These are phyloP conservation scores for Ascaphus truei DNA, from an alignment of 2,113 vertebrate species.

Conservation along the genomic window DNA sequence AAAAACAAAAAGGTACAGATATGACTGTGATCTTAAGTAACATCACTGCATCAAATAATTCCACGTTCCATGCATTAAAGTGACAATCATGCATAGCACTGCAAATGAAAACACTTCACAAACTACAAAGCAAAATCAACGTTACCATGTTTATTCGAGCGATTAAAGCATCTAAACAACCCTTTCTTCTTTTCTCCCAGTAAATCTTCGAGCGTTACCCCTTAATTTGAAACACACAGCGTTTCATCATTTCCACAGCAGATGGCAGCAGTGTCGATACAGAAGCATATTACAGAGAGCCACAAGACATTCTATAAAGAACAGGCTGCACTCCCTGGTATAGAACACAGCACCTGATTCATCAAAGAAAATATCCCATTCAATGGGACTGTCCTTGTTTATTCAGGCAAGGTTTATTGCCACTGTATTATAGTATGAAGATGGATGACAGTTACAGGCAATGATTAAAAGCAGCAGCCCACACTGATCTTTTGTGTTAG, in stretches of 20 bases:
- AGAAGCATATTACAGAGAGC: slow-evolving; percentile 47
- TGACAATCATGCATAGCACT: slow-evolving; percentile 9
- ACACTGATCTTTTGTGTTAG: no score
- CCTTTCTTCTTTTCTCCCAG: slow-evolving; percentile 94
- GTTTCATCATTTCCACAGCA: slow-evolving; percentile 79
- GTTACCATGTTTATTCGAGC: slow-evolving; percentile 93
- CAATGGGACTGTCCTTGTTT: background rate
- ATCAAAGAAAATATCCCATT: background rate
- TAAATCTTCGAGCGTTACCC: slow-evolving; percentile 92
- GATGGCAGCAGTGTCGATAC: slow-evolving; percentile 75
- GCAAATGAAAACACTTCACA: slow-evolving; percentile 1
- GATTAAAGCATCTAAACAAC: slow-evolving; percentile 90
- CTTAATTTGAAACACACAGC: slow-evolving; percentile 83
- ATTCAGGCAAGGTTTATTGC: background rate
- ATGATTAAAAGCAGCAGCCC: no score
- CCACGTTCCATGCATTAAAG: slow-evolving; percentile 48
- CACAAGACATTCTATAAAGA: no score
- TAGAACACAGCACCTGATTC: background rate
- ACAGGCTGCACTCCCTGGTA: background rate
- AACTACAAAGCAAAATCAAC: slow-evolving; percentile 59
- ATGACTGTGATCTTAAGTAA: no score
- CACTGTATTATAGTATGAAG: background rate
- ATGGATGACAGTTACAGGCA: no score
- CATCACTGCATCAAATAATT: slow-evolving; percentile 29
- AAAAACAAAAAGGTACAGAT: no score